Conservation (phyloP, 2,888 invertebrate genomes). For the Priocnemis perturbator region DNA sequence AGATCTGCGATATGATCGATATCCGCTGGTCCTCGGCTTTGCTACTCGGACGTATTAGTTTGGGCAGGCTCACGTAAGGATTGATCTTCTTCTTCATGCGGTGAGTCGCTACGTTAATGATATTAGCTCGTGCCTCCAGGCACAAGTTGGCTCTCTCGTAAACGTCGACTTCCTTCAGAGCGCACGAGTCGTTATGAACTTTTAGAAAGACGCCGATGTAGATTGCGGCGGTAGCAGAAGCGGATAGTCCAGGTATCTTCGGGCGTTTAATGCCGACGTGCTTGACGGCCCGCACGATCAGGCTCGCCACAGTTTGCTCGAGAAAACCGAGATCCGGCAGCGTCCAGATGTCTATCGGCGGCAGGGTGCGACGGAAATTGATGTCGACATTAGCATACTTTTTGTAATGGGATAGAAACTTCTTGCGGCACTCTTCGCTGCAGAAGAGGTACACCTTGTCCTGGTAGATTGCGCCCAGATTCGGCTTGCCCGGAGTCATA, state of each 20-base stretch:
- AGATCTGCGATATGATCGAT: conserved; percentile 2
- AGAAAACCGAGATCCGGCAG: conserved; percentile 80
- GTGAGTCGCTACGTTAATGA: conserved; percentile 74
- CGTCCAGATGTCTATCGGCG: conserved; percentile 74
- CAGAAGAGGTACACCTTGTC: conserved; percentile 79
- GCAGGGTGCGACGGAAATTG: conserved; percentile 69
- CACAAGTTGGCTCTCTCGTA: conserved; percentile 74
- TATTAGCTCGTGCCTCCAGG: conserved; percentile 73
- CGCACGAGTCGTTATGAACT: conserved; percentile 71
- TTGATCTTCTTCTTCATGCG: conserved; percentile 78
- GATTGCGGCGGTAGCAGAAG: conserved; percentile 77
- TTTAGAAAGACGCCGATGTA: conserved; percentile 79
- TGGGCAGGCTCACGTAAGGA: conserved; percentile 73
- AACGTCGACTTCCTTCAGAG: conserved; percentile 59
- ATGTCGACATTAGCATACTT: conserved; percentile 77
- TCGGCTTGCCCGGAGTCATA: conserved; percentile 74
- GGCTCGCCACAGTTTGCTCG: conserved; percentile 79
- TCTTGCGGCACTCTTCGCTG: conserved; percentile 75
- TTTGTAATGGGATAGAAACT: conserved; percentile 77
- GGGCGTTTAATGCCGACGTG: conserved; percentile 78
- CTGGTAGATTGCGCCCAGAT: conserved; percentile 76
- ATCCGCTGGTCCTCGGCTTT: not conserved
- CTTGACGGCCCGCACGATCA: conserved; percentile 78
- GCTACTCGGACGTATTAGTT: not conserved
- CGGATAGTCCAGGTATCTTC: conserved; percentile 79